A percentile compares a stretch with the other conserved stretches of the same genome.
Evolutionary conservation across 1,140 invertebrate species (phyloP).

Genomic region (Cheumatopsyche charites): DNA sequence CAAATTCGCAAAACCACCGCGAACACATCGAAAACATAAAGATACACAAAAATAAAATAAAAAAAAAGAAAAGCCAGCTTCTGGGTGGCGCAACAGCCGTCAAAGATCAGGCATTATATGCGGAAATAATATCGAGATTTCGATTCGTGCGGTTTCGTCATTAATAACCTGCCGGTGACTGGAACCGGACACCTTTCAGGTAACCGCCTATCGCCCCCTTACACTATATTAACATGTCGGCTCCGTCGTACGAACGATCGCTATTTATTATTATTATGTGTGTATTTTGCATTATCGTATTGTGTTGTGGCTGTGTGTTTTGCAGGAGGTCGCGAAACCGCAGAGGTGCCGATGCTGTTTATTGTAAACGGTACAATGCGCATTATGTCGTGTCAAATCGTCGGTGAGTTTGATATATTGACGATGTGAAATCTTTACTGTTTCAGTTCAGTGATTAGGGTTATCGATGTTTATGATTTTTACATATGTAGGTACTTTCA

Average conservation of each 20-base stretch:
- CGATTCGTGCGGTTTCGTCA: constrained; percentile 25
- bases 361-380: not conserved
- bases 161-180: constrained; percentile 23
- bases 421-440: too few species aligned
- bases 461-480: too few species aligned
- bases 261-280: constrained; percentile 4
- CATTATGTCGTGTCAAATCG: too few species aligned
- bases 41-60: not conserved
- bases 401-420: too few species aligned
- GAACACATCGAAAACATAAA: not conserved
- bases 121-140: constrained; percentile 3
- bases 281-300: not conserved
- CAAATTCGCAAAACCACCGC: too few species aligned
- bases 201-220: constrained; percentile 17
- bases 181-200: constrained; percentile 29
- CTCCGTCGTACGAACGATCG: not conserved
- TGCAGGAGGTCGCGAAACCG: not conserved
- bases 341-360: constrained; percentile 9
- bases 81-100: constrained; percentile 22
- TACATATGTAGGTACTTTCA: too few species aligned
- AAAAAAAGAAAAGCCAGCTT: not conserved
- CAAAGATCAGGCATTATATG: constrained; percentile 14
- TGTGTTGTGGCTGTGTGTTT: not conserved
- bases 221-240: constrained; percentile 24
- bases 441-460: too few species aligned